Base-by-base conservation (phyloP, 2,888 invertebrate genomes). In the Cosmia pyralina region DNA sequence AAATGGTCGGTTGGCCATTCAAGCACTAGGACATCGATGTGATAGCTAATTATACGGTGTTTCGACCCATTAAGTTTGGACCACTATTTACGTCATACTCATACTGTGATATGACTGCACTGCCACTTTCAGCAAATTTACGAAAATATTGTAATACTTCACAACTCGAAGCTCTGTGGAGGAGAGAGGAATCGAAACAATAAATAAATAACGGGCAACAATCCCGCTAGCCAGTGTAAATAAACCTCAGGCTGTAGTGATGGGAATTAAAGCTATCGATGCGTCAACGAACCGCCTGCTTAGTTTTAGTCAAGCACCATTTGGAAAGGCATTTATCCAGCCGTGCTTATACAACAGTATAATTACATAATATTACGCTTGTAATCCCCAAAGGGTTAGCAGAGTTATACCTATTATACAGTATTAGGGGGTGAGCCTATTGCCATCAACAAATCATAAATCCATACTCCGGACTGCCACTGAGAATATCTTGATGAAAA, bases 131-230 rank as follows among this genome's bases (percentile, higher is more conserved):
- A 41, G 41, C 41, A 41, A 41, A 41, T 22, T 22, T 1, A 46
- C 44, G 34, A 57, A 74, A 74, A 66, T 50, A 50, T 46, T 67
- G 22, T 17, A 50, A 67, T 59, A 75, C 48, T 60, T 68, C n/a
- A 59, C 52, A 75, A 48, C 7, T 34, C 46, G 38, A 52, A 59
- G 52, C 68, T 59, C 8, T 75, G 17, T 34, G 5, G 34, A 5
- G 19, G 8, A 53, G 41, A 53, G 22, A 15, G 38, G 41, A 48
- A 34, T 62, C 22, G 53, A 53, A 55, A 50, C 19, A n/a, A 60
- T 62, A 75, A 60, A 75, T 75, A 76, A 69, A 76, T 75, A 67
- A 69, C 13, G 41, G 19, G 8, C 0, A 68, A 68, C 13, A 60
- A 44, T 48, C 53, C 19, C 8, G 19, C 41, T 44, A 50, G 53